phyloP scores from a whole-genome alignment of 2,888 invertebrate species.

The Embidobia sp. region DNA sequence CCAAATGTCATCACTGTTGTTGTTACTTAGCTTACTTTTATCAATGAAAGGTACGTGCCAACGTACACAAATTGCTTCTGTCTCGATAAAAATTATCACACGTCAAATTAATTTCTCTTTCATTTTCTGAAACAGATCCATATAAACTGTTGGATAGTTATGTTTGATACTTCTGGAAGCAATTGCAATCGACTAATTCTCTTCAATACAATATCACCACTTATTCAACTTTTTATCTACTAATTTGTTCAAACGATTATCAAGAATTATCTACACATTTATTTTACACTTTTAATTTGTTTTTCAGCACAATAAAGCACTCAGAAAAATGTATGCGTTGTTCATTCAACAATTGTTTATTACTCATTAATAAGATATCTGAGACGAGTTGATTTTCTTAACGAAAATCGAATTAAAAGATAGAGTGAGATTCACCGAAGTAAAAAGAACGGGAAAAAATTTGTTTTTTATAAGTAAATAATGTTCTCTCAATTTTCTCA shows the following conservation, averaged over 20 bases:
- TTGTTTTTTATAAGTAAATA: no score
- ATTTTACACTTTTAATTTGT: slow-evolving; percentile 5
- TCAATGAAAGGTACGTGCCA: no score
- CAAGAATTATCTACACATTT: slow-evolving; percentile 4
- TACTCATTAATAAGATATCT: neutral
- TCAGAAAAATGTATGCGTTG: neutral
- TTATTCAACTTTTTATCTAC: no score
- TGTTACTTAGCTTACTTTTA: no score
- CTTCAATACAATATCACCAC: no score
- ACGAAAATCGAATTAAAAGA: neutral
- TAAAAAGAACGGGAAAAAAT: no score
- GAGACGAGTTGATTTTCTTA: neutral
- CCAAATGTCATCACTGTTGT: no score
- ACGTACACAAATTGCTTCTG: no score
- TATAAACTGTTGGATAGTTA: neutral
- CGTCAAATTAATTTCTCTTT: slow-evolving; percentile 1
- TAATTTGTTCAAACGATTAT: no score
- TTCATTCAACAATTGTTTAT: neutral
- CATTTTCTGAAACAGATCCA: neutral
- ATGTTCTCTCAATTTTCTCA: no score
- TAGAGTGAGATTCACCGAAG: slow-evolving; percentile 20
- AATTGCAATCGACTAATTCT: no score
- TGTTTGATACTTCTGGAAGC: neutral
- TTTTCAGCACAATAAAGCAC: slow-evolving; percentile 25
- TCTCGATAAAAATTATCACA: neutral